Evolutionary conservation across 1,140 invertebrate species (phyloP), one percentile per base, ranked within the genome.

Genomic region (Agrypnia vestita): DNA sequence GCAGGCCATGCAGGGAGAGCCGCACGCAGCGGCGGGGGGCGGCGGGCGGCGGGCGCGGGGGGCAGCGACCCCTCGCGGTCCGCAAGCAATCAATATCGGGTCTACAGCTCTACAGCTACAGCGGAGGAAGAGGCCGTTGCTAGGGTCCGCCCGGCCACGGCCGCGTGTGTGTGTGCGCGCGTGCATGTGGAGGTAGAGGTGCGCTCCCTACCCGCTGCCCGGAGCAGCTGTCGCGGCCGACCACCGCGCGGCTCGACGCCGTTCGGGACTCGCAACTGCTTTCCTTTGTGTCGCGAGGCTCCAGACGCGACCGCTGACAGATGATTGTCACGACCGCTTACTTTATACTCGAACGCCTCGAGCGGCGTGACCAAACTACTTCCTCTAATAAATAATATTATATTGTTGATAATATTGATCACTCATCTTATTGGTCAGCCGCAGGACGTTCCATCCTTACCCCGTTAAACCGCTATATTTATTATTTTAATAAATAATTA

Each of bases 81-180:
- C 71, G 71, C 71, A 74, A 64, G 55, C 74, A 64, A 76, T 76
- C 74, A 64, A 76, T 76, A 76, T 76, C 74, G 55, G 51, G 62
- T 67, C 62, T 67, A 67, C 25, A 69, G 53, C 73, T 67, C 62
- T 67, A 67, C 25, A 69, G 53, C 73, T 53, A 72, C 53, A 64
- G 74, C 56, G 46, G 74, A 76, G 74, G 74, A 76, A 46, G 74
- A 61, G 55, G 74, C 74, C 74, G 74, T 76, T 64, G 74, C 74
- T 64, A 64, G 74, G 74, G 74, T 76, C 74, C 74, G 74, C 74
- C 74, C 55, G 55, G 71, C 51, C 71, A 55, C 21, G 12, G 46
- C 25, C 21, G 51, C 71, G 71, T 43, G 51, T 74, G 53, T 73
- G 51, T 43, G 71, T 55, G 71, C 19, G 71, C 51, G 71, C 51